Evolutionary conservation across 2,888 invertebrate genomes (phyloP), one percentile per base, ranked within the genome.

Genomic region (Dichetophora obliterata): DNA sequence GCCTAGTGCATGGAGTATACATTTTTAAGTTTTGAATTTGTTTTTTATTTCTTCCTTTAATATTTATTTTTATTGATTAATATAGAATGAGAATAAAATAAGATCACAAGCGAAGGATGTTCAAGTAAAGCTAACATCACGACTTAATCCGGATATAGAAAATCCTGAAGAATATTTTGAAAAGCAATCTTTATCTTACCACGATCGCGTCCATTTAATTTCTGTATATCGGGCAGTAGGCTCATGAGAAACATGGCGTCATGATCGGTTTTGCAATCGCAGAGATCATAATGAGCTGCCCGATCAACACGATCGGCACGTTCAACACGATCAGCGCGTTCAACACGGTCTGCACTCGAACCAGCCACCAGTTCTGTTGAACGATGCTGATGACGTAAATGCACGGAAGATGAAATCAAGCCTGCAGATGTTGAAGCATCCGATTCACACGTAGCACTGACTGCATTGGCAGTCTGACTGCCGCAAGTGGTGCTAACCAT

Each of bases 181-280:
- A 89, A 87, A 78, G 87, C 88, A 77, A 89, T 88, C 80, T 89
- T 89, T 6, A 89, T 88, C 81, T 88, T 88, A 61, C 88, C 88
- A 24, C 88, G 85, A 82, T 89, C 88, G 16, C 86, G 87, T n/a
- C 88, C 88, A 71, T 88, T 85, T 8, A 89, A 70, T 72, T 87
- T 88, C 80, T 88, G 86, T 75, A 89, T 88, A 78, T 89, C 89
- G 4, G 89, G 88, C 77, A 89, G 77, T 1, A 89, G 82, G 76
- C 89, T 89, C 87, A 89, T 87, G 6, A 89, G 82, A 66, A 88
- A 89, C 89, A 89, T 89, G 77, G 88, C 88, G 82, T 89, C 89
- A n/a, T 88, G 86, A 81, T 89, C 88, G n/a, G 86, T 86, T 80
- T 88, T 89, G 78, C 89, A 89, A 74, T 86, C 86, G 76, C 88